phyloP scores from a whole-genome alignment of 1,140 invertebrate species.

The Pseudomyrmex cubaensis region DNA sequence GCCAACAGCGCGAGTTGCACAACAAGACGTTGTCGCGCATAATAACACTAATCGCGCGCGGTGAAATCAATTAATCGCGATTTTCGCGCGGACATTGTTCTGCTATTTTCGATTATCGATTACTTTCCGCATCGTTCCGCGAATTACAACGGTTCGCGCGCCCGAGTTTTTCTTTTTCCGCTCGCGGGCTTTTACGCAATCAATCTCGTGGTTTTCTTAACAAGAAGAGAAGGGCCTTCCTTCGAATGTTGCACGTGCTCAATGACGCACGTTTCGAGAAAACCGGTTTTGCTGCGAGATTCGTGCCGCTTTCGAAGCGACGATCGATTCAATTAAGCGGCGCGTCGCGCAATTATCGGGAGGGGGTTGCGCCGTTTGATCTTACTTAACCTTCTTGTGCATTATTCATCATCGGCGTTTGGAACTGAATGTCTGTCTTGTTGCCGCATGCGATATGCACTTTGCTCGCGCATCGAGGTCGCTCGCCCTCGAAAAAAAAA shows the following conservation, averaged over 20 bases:
- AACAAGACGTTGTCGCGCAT: slow-evolving; percentile 9
- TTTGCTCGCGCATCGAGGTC: slow-evolving; percentile 49
- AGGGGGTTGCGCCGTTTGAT: neutral
- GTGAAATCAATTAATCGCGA: slow-evolving; percentile 8
- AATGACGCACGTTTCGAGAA: neutral
- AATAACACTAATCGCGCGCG: neutral
- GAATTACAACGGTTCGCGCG: neutral
- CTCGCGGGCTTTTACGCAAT: neutral
- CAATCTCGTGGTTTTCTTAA: neutral
- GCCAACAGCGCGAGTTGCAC: neutral
- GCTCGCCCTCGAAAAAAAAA: neutral
- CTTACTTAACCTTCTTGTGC: slow-evolving; percentile 51
- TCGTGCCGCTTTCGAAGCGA: slow-evolving; percentile 14
- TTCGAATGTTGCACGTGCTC: no score
- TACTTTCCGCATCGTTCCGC: neutral
- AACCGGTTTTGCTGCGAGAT: neutral
- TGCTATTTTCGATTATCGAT: neutral
- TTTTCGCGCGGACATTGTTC: neutral
- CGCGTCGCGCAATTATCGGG: slow-evolving; percentile 34
- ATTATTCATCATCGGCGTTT: slow-evolving; percentile 44
- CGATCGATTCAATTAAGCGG: slow-evolving; percentile 29
- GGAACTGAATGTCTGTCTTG: slow-evolving; percentile 8
- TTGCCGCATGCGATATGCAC: slow-evolving; percentile 13
- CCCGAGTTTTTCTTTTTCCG: neutral
- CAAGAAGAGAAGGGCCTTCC: no score